phyloP scores from a whole-genome alignment of 1,140 invertebrate genomes.

The Ladona fulva region DNA sequence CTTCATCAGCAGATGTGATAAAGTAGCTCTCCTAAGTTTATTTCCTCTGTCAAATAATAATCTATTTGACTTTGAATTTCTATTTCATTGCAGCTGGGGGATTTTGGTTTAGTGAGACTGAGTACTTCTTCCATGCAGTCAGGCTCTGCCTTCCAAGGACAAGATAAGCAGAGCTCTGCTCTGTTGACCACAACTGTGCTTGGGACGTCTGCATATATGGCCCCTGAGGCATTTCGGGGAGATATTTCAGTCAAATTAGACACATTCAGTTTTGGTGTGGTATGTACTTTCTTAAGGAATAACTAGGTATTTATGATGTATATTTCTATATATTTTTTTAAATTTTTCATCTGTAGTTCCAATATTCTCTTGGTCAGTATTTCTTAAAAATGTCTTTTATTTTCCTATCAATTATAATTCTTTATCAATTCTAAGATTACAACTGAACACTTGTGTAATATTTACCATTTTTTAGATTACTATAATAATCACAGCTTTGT shows the following conservation, averaged over 20 bases:
- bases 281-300: slow-evolving; percentile 31
- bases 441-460: no score
- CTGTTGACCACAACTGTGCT: slow-evolving; percentile 44
- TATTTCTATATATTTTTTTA: no score
- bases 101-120: slow-evolving; percentile 59
- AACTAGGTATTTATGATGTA: no score
- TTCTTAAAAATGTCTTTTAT: no score
- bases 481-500: no score
- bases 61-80: slow-evolving; percentile 17
- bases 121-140: slow-evolving; percentile 35
- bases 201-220: slow-evolving; percentile 66
- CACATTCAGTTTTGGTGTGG: slow-evolving; percentile 68
- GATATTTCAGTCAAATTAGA: slow-evolving; percentile 65
- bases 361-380: no score
- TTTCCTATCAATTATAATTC: no score
- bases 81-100: slow-evolving; percentile 48
- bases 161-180: slow-evolving; percentile 23
- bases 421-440: no score
- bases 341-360: no score
- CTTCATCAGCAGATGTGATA: no score
- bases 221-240: slow-evolving; percentile 59
- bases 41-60: neutral
- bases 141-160: slow-evolving; percentile 10
- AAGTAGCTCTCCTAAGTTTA: no score
- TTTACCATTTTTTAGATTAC: no score